Evolutionary conservation across 2,888 invertebrate genomes (phyloP), one percentile per base, ranked within the genome.

Genomic region (Celastrina argiolus): DNA sequence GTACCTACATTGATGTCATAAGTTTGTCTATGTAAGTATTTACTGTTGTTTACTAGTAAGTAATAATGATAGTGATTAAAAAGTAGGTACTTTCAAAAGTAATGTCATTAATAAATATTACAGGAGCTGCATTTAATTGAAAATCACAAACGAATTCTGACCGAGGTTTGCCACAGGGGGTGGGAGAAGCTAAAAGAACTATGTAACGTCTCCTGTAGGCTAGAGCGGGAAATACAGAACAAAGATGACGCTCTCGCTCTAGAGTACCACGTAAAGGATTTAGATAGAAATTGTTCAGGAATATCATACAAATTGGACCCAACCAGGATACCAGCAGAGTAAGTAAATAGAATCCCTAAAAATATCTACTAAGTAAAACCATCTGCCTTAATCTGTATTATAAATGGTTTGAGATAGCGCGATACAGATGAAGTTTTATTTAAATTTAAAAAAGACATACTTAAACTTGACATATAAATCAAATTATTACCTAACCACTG

Each of bases 271-370:
- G 97, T 97, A 77, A 90, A 96, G 70, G 94, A 94, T 63, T 85
- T 97, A 72, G 93, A 95, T 75, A 95, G 95, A 72, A 93, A 94
- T 69, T 95, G 96, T 65, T 92, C 96, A 0, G 94, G 94, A 78
- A 96, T 97, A 69, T 95, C 95, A 56, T 97, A 94, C 81, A 97
- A 98, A 83, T 93, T 96, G 5, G 95, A 97, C 80, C 94, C 97
- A 0, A 92, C 95, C 0, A 92, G 96, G 70, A 93, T 95, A 70
- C 95, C 96, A 0, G 94, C 93, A 73, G 93, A 94, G 96, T 95
- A 75, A 82, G 85, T 61, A n/a, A 2, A 7, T n/a, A n/a, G n/a
- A n/a, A n/a, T n/a, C n/a, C n/a, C n/a, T n/a, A n/a, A n/a, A n/a
- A n/a, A n/a, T n/a, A n/a, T n/a, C n/a, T n/a, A n/a, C n/a, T n/a